Evolutionary conservation across 2,113 vertebrate genomes (phyloP), one percentile per base, ranked within the genome.

Genomic region (Gyps fulvus): DNA sequence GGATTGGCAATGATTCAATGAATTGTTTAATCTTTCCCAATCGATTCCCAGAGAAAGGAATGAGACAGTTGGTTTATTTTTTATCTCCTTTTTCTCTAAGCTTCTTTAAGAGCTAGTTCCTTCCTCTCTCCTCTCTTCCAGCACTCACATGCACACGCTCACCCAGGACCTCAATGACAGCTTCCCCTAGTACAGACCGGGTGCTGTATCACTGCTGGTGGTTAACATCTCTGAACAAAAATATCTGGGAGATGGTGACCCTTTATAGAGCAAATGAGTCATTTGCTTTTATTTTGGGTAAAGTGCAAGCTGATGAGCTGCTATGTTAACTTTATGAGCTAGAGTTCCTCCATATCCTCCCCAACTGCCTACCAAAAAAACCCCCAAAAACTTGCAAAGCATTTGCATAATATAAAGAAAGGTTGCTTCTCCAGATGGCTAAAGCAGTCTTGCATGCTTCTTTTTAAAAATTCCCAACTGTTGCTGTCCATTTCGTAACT

Each of bases 11-110:
- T 76, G 76, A 97, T 90, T 95, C 94, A 94, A 85, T 70, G 54
- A 94, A 94, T 96, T 94, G 86, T 93, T 96, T 96, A 90, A 93
- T 91, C 83, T 95, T 95, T 92, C 93, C 92, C 80, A 93, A 66
- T 92, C 3, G 6, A 83, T 95, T 93, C 86, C 83, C 20, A 29
- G 72, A 62, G 47, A 91, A 77, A 95, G 26, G 55, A 94, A 67
- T 65, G 47, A 87, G 61, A 81, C 10, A 15, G 52, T 52, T 50
- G 16, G 52, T 52, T 50, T 84, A 18, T 78, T 69, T 76, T 92
- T 89, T 54, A 59, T 69, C 65, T 87, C 42, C 31, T 55, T 84
- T 96, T 82, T 29, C 52, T 94, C 78, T 62, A 45, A 91, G 82
- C 22, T 69, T 87, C 61, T 69, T 50, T 42, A 66, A 61, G 20